phyloP scores from a whole-genome alignment of 2,797 vertebrate species.

The Chiloscyllium punctatum region DNA sequence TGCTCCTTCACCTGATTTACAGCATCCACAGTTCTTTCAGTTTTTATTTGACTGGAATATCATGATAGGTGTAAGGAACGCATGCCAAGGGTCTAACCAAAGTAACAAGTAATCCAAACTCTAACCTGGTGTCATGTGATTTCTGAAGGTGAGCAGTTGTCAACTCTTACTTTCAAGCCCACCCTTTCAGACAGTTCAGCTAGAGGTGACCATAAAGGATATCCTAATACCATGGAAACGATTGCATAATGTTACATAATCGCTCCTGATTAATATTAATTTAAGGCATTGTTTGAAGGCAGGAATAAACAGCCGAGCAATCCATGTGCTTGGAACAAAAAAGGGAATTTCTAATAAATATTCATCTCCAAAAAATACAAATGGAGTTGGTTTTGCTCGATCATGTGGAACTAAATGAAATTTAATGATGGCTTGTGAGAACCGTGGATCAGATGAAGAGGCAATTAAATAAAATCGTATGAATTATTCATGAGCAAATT shows the following conservation, averaged over 20 bases:
- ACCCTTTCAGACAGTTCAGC: not conserved
- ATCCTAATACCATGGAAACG: not conserved
- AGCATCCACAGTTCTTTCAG: too few relatives aligned
- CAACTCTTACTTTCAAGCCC: not conserved
- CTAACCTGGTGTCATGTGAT: too few relatives aligned
- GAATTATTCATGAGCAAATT: conserved; percentile 54
- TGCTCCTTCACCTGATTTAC: too few relatives aligned
- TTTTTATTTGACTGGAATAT: too few relatives aligned
- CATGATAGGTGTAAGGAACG: too few relatives aligned
- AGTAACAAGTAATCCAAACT: too few relatives aligned
- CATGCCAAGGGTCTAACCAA: too few relatives aligned
- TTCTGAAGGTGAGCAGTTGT: too few relatives aligned
- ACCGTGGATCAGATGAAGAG: conserved; percentile 60
- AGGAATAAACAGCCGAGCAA: not conserved
- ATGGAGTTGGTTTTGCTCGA: conserved; percentile 63
- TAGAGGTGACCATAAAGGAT: not conserved
- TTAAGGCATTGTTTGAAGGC: not conserved
- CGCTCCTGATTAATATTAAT: not conserved
- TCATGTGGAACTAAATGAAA: conserved; percentile 75
- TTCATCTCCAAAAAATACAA: conserved; percentile 61
- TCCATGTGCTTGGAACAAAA: not conserved
- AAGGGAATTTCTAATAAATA: conserved; percentile 62
- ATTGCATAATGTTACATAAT: not conserved
- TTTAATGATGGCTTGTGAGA: conserved; percentile 68
- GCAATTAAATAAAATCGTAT: conserved; percentile 70